phyloP scores from a whole-genome alignment of 2,797 vertebrate species.

The Gorsachius magnificus region DNA sequence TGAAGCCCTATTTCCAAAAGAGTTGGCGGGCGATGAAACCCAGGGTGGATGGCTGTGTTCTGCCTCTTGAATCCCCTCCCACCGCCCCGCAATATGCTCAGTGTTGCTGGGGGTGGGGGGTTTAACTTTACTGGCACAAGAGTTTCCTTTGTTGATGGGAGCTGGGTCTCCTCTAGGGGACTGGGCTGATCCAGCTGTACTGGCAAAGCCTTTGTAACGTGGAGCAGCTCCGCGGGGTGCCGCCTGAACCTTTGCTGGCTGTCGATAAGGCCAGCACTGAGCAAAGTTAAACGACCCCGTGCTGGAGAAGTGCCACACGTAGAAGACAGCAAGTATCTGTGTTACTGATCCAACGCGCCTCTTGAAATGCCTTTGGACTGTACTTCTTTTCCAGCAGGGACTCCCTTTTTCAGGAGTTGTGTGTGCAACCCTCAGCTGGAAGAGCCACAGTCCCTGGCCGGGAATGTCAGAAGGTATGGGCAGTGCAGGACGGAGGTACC shows the following conservation, averaged over 20 bases:
- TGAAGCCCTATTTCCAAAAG: conserved; percentile 5
- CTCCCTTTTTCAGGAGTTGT: neutral
- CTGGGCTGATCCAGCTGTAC: conserved; percentile 53
- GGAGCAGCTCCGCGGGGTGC: no score
- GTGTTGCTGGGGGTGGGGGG: conserved; percentile 11
- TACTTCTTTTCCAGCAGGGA: neutral
- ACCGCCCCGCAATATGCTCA: neutral
- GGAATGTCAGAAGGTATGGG: neutral
- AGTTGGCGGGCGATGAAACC: conserved; percentile 51
- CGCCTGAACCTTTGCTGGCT: neutral
- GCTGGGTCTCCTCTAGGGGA: conserved; percentile 56
- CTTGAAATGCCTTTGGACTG: neutral
- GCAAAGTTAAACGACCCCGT: neutral
- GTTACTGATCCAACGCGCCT: neutral
- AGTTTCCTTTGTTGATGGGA: conserved; percentile 47
- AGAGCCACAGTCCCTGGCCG: neutral
- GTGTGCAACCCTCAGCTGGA: neutral
- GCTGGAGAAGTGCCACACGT: conserved; percentile 47
- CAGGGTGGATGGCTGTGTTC: neutral
- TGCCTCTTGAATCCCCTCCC: conserved; percentile 41
- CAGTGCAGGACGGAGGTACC: neutral
- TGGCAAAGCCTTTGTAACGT: conserved; percentile 13
- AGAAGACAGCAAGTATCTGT: conserved; percentile 1
- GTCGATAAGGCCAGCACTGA: neutral
- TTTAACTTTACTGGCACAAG: conserved; percentile 10